A percentile compares a stretch with the other conserved stretches of the same genome.
Conservation (phyloP, 2,888 invertebrate species). For the Cantharis rustica region DNA sequence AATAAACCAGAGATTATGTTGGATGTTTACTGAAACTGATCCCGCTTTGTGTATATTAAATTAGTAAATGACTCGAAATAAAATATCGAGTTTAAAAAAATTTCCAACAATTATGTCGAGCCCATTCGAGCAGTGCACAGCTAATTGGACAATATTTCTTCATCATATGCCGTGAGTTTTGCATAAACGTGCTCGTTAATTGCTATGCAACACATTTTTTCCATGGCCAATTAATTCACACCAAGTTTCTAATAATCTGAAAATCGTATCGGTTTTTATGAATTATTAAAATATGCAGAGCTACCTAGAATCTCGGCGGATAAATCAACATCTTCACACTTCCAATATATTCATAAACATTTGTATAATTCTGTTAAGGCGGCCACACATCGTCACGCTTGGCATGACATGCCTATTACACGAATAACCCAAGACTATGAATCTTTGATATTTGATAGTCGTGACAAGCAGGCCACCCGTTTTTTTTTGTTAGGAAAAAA, state of each 20-base stretch:
- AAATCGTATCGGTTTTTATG: neutral
- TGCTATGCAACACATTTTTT: neutral
- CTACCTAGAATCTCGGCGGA: no score
- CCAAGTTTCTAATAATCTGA: neutral
- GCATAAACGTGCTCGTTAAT: neutral
- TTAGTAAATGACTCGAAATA: neutral
- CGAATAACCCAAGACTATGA: no score
- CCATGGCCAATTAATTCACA: neutral
- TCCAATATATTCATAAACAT: no score
- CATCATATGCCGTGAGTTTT: neutral
- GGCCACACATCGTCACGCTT: no score
- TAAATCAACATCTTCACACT: no score
- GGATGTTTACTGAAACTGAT: conserved; percentile 13
- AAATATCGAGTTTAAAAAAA: neutral
- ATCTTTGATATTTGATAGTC: no score
- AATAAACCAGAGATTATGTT: conserved; percentile 23
- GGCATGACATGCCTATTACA: no score
- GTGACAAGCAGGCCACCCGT: no score
- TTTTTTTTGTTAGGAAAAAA: no score
- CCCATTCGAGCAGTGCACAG: neutral
- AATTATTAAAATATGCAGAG: no score
- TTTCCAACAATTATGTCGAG: neutral
- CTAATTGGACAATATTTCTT: neutral
- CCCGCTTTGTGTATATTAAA: neutral
- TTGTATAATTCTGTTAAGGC: no score